Conservation (phyloP, 2,113 vertebrate species). For the Actenoides hombroni region DNA sequence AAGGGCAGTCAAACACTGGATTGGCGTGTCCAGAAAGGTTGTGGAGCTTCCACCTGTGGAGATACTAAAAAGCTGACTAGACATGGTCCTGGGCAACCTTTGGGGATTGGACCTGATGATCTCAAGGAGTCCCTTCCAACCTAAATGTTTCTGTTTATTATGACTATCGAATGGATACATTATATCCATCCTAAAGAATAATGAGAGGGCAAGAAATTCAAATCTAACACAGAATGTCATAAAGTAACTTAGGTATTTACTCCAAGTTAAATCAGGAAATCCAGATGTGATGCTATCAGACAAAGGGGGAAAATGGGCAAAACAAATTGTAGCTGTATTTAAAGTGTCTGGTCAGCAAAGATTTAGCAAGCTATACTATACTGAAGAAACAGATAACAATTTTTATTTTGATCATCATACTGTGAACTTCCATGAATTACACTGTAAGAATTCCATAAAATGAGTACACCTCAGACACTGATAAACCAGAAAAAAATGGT, state of each 20-base stretch:
- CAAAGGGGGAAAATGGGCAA: fast-evolving
- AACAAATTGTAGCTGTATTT: neutral
- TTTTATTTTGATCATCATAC: neutral
- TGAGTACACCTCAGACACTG: neutral
- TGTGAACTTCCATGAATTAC: neutral
- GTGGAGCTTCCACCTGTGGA: neutral
- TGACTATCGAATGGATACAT: neutral
- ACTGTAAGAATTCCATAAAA: neutral
- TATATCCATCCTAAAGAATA: neutral
- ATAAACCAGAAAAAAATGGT: neutral
- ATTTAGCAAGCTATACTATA: neutral
- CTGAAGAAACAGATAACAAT: fast-evolving
- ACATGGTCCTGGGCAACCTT: neutral
- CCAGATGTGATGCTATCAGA: neutral
- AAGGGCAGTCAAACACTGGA: neutral
- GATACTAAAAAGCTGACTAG: neutral
- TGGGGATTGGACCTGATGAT: neutral
- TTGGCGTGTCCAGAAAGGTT: neutral
- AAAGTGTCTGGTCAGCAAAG: neutral
- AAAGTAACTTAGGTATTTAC: neutral
- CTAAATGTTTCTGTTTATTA: neutral
- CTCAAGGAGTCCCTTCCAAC: neutral
- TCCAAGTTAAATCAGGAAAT: neutral
- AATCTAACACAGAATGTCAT: neutral
- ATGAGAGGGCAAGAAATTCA: neutral